phyloP scores from a whole-genome alignment of 2,888 invertebrate genomes.

The Cataglyphis albicans region DNA sequence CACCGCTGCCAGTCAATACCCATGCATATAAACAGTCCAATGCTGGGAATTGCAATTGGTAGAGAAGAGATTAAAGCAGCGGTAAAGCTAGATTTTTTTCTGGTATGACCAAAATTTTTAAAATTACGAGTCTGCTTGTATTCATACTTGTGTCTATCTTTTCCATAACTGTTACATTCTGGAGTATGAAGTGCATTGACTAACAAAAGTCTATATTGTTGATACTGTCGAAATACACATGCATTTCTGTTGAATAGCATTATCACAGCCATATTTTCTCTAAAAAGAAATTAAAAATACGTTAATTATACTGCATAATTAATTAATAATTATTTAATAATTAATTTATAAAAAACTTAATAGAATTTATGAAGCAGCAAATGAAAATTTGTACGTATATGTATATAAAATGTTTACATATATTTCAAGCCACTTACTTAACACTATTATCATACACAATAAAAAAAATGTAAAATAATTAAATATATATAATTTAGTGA shows the following conservation, averaged over 20 bases:
- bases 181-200: background rate
- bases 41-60: background rate
- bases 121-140: slow-evolving; percentile 35
- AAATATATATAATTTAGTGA: background rate
- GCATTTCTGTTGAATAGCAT: slow-evolving; percentile 9
- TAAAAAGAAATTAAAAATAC: background rate
- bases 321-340: background rate
- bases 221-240: background rate
- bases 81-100: background rate
- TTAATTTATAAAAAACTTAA: background rate
- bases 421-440: background rate
- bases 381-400: background rate
- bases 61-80: rapidly evolving
- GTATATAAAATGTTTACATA: background rate
- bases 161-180: background rate
- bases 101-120: slow-evolving; percentile 41
- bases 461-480: background rate
- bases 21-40: background rate
- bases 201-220: background rate
- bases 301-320: background rate
- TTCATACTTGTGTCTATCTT: slow-evolving; percentile 4
- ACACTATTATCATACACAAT: background rate
- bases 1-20: slow-evolving; percentile 29
- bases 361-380: background rate
- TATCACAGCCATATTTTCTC: background rate